Evolutionary conservation across 2,113 vertebrate species (phyloP), one percentile per base, ranked within the genome.

Genomic region (Bagarius yarrelli): DNA sequence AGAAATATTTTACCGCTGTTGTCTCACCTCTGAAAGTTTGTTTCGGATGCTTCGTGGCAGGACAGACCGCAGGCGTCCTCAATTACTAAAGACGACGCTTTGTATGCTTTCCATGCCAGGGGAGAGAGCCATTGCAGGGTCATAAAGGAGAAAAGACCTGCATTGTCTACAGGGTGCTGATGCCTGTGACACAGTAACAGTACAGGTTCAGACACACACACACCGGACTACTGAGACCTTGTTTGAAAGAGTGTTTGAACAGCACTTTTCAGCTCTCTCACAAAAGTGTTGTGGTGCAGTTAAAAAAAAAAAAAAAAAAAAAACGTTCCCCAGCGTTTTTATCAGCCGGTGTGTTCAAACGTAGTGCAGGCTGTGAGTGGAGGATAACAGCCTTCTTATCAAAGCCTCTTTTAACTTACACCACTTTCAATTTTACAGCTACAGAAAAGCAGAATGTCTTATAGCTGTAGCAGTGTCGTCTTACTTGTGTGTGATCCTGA

Each of bases 111-210:
- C 83, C 88, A 82, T 36, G 93, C 93, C 87, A 94, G 87, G 0
- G 94, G 93, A 56, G 93, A 89, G 76, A 95, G 92, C 94, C 94
- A 94, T 60, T 94, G 92, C 36, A 94, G 87, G 21, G 93, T 94
- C 93, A 94, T 94, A 83, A 94, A 94, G 83, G 93, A 95, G 88
- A 95, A 93, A 76, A 94, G 84, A 78, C 94, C 94, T 0, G 93
- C 92, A 44, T 94, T 95, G 88, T 95, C 94, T 67, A 95, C 92
- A n/a, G 94, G 94, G 91, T 95, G 94, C 87, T 92, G 93, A 83
- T 94, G 91, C 80, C 94, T 95, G 87, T 82, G 82, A 82, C 23
- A 81, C 47, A 73, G 52, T 69, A 80, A 79, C 32, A 78, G 79
- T 75, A 82, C 34, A 16, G 1, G 40, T 64, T 78, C 2, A 50